phyloP scores from a whole-genome alignment of 1,140 invertebrate species.

The Drosophila funebris region DNA sequence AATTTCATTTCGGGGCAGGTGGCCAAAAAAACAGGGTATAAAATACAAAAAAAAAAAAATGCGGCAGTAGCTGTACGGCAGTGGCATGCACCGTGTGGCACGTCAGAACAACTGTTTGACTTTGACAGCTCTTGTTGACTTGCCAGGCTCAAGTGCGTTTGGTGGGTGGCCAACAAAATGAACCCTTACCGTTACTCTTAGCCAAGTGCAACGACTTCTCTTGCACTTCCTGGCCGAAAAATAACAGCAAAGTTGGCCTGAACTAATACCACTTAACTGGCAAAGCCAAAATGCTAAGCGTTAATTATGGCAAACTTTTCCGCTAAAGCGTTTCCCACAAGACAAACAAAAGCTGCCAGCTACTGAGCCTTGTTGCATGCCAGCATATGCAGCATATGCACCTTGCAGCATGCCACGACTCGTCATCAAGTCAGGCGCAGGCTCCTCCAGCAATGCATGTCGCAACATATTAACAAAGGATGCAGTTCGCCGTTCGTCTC shows the following conservation, averaged over 20 bases:
- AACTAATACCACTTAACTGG: conserved; percentile 76
- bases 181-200: not conserved
- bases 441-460: conserved; percentile 54
- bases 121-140: conserved; percentile 4
- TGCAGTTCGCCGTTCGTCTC: conserved; percentile 64
- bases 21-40: conserved; percentile 8
- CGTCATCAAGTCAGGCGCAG: too few relatives aligned
- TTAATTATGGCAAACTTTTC: conserved; percentile 74
- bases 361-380: conserved; percentile 47
- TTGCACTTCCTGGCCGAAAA: conserved; percentile 49
- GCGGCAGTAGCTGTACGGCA: too few relatives aligned
- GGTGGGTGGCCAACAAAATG: conserved; percentile 10
- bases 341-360: conserved; percentile 67
- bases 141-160: conserved; percentile 28
- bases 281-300: conserved; percentile 56
- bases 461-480: conserved; percentile 77
- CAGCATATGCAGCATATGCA: not conserved
- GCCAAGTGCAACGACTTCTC: conserved; percentile 48
- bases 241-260: conserved; percentile 16
- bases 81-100: not conserved
- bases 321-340: conserved; percentile 65
- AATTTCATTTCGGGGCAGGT: conserved; percentile 47
- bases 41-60: too few relatives aligned
- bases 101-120: conserved; percentile 38
- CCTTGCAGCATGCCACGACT: not conserved